phyloP scores from a whole-genome alignment of 30 jellyfish, hydroid and myxozoan species.

The Cassiopea xamachana region DNA sequence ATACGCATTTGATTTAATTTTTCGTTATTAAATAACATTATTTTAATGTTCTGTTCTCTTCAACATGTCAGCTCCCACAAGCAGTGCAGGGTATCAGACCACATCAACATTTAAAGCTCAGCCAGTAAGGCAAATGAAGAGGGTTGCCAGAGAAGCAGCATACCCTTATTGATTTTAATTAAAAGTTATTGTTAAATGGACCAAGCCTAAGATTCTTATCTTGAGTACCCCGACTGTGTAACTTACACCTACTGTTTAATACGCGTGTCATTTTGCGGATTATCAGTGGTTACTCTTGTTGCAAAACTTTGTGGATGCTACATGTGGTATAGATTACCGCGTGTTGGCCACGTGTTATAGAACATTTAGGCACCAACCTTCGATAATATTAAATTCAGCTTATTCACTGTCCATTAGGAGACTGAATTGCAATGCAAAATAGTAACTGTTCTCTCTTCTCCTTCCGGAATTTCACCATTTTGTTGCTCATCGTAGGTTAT shows the following conservation, averaged over 20 bases:
- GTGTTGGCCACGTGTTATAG: no score
- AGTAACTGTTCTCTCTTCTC: no score
- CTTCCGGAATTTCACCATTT: no score
- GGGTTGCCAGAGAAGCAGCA: conserved; percentile 77
- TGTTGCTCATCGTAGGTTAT: no score
- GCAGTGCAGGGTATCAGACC: conserved; percentile 74
- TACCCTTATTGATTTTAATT: conserved; percentile 59
- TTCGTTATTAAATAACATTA: neutral
- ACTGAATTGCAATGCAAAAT: no score
- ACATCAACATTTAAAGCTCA: conserved; percentile 72
- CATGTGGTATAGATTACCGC: no score
- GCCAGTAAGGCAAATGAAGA: conserved; percentile 80
- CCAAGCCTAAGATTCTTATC: neutral
- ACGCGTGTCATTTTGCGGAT: neutral
- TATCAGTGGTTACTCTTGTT: conserved; percentile 2
- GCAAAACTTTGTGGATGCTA: neutral
- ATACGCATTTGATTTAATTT: neutral
- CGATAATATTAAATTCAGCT: no score
- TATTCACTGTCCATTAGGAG: no score
- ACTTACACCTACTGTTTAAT: neutral
- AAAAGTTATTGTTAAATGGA: neutral
- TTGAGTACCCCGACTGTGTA: conserved; percentile 6
- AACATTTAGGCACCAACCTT: no score
- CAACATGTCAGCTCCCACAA: conserved; percentile 79
- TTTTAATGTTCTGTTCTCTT: conserved; percentile 30